Evolutionary conservation across 2,888 invertebrate genomes (phyloP).

Genomic region (Thecophora atra): DNA sequence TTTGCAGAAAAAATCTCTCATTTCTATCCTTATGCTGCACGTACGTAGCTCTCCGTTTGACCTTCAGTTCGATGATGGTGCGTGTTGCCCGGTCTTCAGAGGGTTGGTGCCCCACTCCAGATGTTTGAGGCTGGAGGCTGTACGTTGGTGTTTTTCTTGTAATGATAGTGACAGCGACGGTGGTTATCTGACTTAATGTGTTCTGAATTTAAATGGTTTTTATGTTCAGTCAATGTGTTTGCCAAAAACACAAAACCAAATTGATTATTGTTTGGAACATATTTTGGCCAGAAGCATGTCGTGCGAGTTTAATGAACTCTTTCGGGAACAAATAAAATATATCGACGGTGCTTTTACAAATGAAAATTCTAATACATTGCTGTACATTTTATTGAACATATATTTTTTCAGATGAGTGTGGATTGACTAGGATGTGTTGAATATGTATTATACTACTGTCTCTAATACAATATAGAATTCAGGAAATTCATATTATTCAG

Average conservation of each 20-base stretch:
- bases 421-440: too few relatives aligned
- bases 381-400: too few relatives aligned
- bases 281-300: neutral
- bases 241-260: slow-evolving; percentile 1
- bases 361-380: too few relatives aligned
- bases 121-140: neutral
- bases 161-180: neutral
- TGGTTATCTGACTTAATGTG: slow-evolving; percentile 22
- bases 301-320: slow-evolving; percentile 13
- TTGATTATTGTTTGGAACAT: neutral
- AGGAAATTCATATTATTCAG: too few relatives aligned
- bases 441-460: too few relatives aligned
- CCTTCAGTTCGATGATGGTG: slow-evolving; percentile 29
- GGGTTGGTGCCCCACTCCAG: neutral
- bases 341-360: neutral
- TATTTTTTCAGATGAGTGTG: too few relatives aligned
- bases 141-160: neutral
- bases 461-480: too few relatives aligned
- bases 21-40: neutral
- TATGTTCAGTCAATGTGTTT: slow-evolving; percentile 4
- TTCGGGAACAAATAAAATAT: neutral
- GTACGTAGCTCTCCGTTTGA: slow-evolving; percentile 18
- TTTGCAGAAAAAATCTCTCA: neutral
- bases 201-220: slow-evolving; percentile 20
- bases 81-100: slow-evolving; percentile 6